A percentile compares a stretch with the other conserved stretches of the same genome.
These are phyloP conservation scores for Meliscaeva auricollis DNA, from an alignment of 2,888 invertebrate species.

Conservation along the genomic window DNA sequence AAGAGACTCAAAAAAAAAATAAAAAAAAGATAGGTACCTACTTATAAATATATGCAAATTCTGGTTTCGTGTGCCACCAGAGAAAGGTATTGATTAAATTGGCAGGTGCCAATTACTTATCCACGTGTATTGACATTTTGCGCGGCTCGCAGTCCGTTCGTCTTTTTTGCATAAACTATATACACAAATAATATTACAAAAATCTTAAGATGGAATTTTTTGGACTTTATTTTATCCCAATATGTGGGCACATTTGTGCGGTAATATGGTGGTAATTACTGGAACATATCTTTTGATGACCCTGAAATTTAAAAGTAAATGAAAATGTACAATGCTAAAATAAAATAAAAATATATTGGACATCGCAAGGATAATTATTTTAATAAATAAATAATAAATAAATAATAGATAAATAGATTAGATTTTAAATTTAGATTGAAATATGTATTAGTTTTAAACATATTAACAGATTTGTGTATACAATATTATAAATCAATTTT, in stretches of 20 bases:
- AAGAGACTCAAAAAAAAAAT: conserved; percentile 18
- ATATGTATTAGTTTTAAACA: no score
- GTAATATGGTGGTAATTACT: conserved; percentile 11
- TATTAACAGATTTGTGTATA: no score
- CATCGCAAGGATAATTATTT: no score
- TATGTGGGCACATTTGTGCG: conserved; percentile 13
- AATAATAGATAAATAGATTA: no score
- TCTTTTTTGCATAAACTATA: neutral
- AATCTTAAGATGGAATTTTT: conserved; percentile 18
- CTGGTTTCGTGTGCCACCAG: conserved; percentile 72
- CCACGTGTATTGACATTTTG: conserved; percentile 68
- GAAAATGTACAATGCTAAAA: neutral
- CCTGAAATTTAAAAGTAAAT: conserved; percentile 5
- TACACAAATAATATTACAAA: conserved; percentile 24
- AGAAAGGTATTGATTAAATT: conserved; percentile 75
- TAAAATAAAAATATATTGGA: no score
- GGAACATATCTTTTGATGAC: neutral
- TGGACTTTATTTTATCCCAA: neutral
- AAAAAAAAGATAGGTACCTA: conserved; percentile 13
- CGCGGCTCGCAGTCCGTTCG: conserved; percentile 14
- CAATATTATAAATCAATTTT: no score
- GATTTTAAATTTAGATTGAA: no score
- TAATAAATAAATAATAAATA: no score
- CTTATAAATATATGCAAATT: conserved; percentile 61
- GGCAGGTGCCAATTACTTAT: conserved; percentile 76